Evolutionary conservation across 2,888 invertebrate species (phyloP), one percentile per base, ranked within the genome.

Genomic region (Suillia variegata): DNA sequence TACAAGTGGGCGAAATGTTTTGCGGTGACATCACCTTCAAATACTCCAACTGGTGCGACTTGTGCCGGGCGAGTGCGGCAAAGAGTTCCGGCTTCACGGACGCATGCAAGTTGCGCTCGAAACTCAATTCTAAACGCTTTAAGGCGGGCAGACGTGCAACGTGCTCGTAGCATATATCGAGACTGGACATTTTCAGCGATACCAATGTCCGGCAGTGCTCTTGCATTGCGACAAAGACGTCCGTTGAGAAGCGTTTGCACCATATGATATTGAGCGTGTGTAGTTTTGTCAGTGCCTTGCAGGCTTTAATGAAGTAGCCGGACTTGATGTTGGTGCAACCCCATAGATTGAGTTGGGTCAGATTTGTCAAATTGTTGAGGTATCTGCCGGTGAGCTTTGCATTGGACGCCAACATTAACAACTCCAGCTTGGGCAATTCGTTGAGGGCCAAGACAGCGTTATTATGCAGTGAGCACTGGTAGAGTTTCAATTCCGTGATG

Each of bases 21-120:
- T 61, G 58, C 34, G 45, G 53, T 12, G 56, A 49, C 42, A 56
- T 24, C 33, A 63, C 50, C 49, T 58, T 61, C 22, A 63, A 54
- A n/a, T 18, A 33, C 18, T 63, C 63, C 22, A 63, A 51, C 47
- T 63, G 58, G 24, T 56, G 18, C 1, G 56, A 22, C n/a, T n/a
- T n/a, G 21, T 56, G 56, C 10, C 50, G n/a, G 22, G 50, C 61
- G 21, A 63, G 38, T 22, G 18, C 38, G 2, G 17, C 21, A 8
- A 63, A 54, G 1, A 63, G 31, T 15, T 42, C 18, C 10, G 24
- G 15, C 4, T 33, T 26, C 12, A 61, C 52, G 1, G 20, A 12
- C 2, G 12, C 13, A 10, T 17, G 31, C 15, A 4, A 15, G 1
- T 17, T 22, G 10, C 55, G 54, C n/a, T n/a, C n/a, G n/a, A n/a